These are phyloP conservation scores for Propithecus perrieri DNA, from an alignment of 2,797 vertebrate species.

Conservation along the genomic window DNA sequence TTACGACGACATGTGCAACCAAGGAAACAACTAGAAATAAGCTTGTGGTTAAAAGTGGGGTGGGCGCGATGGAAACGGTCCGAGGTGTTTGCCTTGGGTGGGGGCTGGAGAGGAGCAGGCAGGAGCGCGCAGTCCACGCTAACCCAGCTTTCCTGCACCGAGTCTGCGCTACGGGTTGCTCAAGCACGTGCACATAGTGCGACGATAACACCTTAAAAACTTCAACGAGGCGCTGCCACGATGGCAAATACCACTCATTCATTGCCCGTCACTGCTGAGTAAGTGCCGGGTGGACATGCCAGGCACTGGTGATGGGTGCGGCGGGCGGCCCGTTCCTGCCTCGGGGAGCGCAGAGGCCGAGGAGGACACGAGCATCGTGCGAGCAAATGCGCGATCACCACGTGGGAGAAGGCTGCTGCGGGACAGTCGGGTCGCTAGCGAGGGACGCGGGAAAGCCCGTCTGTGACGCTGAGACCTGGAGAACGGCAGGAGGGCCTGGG, in stretches of 20 bases:
- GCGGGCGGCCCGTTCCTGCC: neutral
- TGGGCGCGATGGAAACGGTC: neutral
- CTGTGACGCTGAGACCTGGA: neutral
- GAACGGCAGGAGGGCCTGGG: neutral
- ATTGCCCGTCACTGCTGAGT: neutral
- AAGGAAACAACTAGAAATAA: neutral
- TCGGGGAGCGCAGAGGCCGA: neutral
- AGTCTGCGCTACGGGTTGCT: neutral
- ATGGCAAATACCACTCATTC: neutral
- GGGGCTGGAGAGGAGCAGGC: neutral
- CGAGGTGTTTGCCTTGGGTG: neutral
- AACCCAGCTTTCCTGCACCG: neutral
- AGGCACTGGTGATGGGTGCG: neutral
- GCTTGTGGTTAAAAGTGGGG: neutral
- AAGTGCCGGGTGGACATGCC: neutral
- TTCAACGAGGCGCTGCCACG: neutral
- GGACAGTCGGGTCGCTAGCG: neutral
- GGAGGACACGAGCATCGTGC: neutral
- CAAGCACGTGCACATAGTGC: neutral
- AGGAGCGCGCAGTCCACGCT: rapidly evolving
- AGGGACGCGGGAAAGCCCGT: rapidly evolving
- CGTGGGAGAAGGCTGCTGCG: neutral
- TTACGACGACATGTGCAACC: neutral
- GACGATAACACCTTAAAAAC: neutral
- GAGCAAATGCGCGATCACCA: neutral